These are phyloP conservation scores for Drosophila nr. perissopoda DNA, from an alignment of 2,888 invertebrate genomes.

Conservation along the genomic window DNA sequence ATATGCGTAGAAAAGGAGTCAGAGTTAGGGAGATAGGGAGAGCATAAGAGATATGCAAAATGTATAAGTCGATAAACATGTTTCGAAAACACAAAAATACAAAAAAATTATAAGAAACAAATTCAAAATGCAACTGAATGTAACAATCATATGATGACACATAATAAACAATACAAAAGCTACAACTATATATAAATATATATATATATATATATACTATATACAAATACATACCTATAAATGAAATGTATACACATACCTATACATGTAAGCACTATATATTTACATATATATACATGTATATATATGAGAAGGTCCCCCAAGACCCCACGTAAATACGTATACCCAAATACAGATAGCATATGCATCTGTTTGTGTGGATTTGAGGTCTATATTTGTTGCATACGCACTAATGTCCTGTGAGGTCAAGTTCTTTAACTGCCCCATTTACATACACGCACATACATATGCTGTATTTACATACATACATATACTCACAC, in stretches of 20 bases:
- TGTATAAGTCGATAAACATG: slow-evolving; percentile 18
- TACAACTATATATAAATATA: slow-evolving; percentile 29
- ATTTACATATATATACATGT: slow-evolving; percentile 30
- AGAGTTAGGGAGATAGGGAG: neutral
- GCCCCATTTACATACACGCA: slow-evolving; percentile 43
- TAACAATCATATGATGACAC: slow-evolving; percentile 76
- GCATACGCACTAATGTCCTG: slow-evolving; percentile 10
- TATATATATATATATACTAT: slow-evolving; percentile 19
- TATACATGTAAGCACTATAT: slow-evolving; percentile 21
- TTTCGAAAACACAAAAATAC: slow-evolving; percentile 17
- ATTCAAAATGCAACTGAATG: slow-evolving; percentile 70
- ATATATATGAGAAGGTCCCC: slow-evolving; percentile 10
- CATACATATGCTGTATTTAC: slow-evolving; percentile 9
- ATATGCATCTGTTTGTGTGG: slow-evolving; percentile 21
- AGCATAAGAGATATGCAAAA: slow-evolving; percentile 4
- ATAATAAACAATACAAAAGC: slow-evolving; percentile 57
- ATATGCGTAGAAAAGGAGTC: slow-evolving; percentile 35
- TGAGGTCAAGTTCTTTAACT: slow-evolving; percentile 24
- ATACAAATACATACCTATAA: slow-evolving; percentile 24
- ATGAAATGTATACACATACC: slow-evolving; percentile 30
- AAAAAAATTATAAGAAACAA: slow-evolving; percentile 26
- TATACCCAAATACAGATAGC: slow-evolving; percentile 7
- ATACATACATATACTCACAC: slow-evolving; percentile 29
- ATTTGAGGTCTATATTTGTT: slow-evolving; percentile 1
- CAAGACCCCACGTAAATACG: slow-evolving; percentile 7